phyloP scores from a whole-genome alignment of 2,888 invertebrate genomes.

The Alentia gelatinosa region DNA sequence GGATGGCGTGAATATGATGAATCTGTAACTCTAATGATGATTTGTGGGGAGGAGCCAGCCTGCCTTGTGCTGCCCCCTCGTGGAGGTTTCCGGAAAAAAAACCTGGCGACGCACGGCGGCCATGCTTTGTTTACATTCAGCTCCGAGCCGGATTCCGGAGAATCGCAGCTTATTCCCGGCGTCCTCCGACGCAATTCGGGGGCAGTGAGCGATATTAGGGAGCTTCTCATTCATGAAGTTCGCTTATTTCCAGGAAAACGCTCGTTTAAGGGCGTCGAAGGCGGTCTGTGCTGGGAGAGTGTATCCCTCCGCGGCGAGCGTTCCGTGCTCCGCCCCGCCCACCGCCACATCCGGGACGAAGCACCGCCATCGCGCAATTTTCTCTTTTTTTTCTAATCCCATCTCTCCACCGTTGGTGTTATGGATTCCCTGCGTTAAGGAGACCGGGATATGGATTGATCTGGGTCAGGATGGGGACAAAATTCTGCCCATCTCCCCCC shows the following conservation, averaged over 20 bases:
- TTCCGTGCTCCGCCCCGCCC: not conserved
- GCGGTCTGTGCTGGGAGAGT: no score
- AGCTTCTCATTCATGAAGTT: not conserved
- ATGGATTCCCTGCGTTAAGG: no score
- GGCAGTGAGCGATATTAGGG: not conserved
- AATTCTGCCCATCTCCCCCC: no score
- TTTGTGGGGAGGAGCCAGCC: constrained; percentile 24
- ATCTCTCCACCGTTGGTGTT: not conserved
- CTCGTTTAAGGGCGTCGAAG: not conserved
- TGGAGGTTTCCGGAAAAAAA: constrained; percentile 13
- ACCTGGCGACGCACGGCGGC: not conserved
- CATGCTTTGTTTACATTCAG: constrained; percentile 27
- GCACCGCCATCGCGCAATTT: not conserved
- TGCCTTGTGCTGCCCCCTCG: constrained; percentile 14
- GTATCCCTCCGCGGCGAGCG: constrained; percentile 4
- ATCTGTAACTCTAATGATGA: not conserved
- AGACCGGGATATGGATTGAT: no score
- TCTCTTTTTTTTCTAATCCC: not conserved
- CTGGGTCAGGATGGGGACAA: no score
- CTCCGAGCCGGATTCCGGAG: not conserved
- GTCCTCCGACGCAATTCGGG: not conserved
- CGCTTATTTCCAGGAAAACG: not conserved
- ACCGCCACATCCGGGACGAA: not conserved
- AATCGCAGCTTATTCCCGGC: not conserved
- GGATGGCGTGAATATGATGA: not conserved